phyloP scores from a whole-genome alignment of 2,113 vertebrate genomes.

The Eidolon helvum region DNA sequence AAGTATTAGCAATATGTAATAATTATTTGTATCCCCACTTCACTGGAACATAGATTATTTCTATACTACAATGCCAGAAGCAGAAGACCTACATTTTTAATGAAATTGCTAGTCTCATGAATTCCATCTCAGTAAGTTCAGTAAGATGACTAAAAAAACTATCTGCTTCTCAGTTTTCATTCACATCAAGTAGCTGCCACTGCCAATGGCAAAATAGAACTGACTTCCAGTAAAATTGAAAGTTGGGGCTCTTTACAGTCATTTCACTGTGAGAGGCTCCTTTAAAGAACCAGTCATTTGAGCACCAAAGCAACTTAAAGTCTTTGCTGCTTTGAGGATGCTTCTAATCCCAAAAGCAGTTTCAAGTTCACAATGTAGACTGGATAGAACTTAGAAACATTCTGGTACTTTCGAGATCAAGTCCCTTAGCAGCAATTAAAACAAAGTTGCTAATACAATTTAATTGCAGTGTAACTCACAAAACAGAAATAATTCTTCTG shows the following conservation, averaged over 20 bases:
- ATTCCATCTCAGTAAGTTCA: slow-evolving; percentile 1
- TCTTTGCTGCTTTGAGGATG: slow-evolving; percentile 11
- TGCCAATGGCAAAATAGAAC: slow-evolving; percentile 24
- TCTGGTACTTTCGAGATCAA: slow-evolving; percentile 33
- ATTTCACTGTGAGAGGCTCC: not conserved
- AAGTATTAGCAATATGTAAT: not conserved
- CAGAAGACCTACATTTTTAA: not conserved
- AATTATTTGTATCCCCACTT: not conserved
- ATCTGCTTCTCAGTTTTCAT: not conserved
- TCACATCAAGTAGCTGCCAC: not conserved
- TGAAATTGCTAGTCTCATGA: not conserved
- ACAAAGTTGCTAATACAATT: slow-evolving; percentile 5
- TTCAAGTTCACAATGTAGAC: slow-evolving; percentile 14
- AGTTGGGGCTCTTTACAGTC: not conserved
- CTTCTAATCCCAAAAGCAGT: slow-evolving; percentile 58
- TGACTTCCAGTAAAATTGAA: not conserved
- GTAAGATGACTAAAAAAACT: not conserved
- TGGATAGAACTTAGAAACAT: slow-evolving; percentile 38
- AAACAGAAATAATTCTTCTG: slow-evolving; percentile 1
- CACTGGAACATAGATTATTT: not conserved
- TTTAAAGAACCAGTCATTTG: slow-evolving; percentile 18
- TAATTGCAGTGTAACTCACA: slow-evolving; percentile 5
- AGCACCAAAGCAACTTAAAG: slow-evolving; percentile 13
- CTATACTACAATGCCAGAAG: not conserved
- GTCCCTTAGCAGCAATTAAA: slow-evolving; percentile 61